Percentiles rank a stretch among this genome's conserved stretches.
These are phyloP conservation scores for Yoshiicerus persimilis DNA, from an alignment of 1,140 invertebrate genomes.

Conservation along the genomic window DNA sequence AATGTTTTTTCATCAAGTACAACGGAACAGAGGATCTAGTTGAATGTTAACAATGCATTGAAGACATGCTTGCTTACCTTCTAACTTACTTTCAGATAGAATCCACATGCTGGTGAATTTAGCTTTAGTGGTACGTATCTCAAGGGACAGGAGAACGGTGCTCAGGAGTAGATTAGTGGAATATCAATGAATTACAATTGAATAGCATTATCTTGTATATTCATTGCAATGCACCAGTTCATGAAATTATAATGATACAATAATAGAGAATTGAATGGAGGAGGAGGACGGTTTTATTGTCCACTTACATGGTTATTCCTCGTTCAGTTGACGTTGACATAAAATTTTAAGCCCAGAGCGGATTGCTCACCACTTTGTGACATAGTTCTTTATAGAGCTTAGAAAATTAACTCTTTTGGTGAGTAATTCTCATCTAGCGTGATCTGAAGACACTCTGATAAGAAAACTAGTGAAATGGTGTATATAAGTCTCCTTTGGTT, in stretches of 20 bases:
- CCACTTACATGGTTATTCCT: neutral
- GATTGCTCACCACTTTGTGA: neutral
- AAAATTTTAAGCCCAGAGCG: neutral
- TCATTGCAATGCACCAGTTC: neutral
- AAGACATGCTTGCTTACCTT: neutral
- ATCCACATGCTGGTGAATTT: too few species aligned
- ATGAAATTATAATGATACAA: conserved; percentile 20
- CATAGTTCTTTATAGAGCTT: too few species aligned
- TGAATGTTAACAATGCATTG: neutral
- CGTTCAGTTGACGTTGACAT: neutral
- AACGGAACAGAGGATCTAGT: neutral
- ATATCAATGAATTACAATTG: neutral
- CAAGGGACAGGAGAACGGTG: neutral
- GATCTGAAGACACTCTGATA: too few species aligned
- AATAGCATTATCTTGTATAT: neutral
- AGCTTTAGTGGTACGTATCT: neutral
- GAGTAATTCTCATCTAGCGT: too few species aligned
- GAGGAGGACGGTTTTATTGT: conserved; percentile 6
- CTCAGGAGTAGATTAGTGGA: neutral
- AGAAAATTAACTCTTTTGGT: too few species aligned
- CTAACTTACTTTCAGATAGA: neutral
- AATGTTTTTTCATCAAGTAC: neutral
- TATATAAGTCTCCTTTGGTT: too few species aligned
- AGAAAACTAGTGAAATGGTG: too few species aligned
- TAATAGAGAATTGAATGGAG: neutral